Base-by-base conservation (phyloP, 92 coral and sea anemone genomes). In the Chrysogorgia sp. region DNA sequence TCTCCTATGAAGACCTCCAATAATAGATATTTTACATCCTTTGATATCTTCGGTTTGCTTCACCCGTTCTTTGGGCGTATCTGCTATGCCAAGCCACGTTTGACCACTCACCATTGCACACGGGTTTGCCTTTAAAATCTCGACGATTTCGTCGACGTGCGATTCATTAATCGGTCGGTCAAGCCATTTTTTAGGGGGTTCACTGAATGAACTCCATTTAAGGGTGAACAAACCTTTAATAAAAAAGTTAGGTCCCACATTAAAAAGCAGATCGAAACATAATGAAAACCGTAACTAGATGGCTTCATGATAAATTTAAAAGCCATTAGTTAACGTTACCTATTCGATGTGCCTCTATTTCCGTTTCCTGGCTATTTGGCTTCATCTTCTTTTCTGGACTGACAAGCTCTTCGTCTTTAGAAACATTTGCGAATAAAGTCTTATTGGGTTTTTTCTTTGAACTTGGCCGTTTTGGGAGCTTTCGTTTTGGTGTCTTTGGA, bases 171-270 rank as follows among this genome's bases (percentile, higher is more conserved):
- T 26, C 2, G 85, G 80, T 1, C 85, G 50, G 68, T 81, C 85
- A 19, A 81, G 81, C 86, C 86, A 75, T 2, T 34, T 82, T 49
- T 41, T 59, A 13, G 86, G 82, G 7, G 82, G 78, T 60, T 74
- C 82, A 10, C 47, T 29, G 31, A 82, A 34, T 1, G 26, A 13
- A 25, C 31, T 71, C 23, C 77, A 35, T 24, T 50, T 75, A 33
- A 82, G 49, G 12, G 43, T 74, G 65, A 40, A 82, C 61, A 70
- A 55, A 57, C 86, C 86, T 82, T 10, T 22, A 41, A 34, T 15
- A n/a, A 61, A 77, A 5, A 52, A 5, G 43, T 4, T 12, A 12
- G 43, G 6, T 4, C 43, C 6, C 5, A 37, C 43, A 37, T 37
- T 5, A 5, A 12, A 37, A 37, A 37, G 12, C 43, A 37, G 6